These are phyloP conservation scores for Rhabdomys dilectus DNA, from an alignment of 2,113 vertebrate species.

Conservation along the genomic window DNA sequence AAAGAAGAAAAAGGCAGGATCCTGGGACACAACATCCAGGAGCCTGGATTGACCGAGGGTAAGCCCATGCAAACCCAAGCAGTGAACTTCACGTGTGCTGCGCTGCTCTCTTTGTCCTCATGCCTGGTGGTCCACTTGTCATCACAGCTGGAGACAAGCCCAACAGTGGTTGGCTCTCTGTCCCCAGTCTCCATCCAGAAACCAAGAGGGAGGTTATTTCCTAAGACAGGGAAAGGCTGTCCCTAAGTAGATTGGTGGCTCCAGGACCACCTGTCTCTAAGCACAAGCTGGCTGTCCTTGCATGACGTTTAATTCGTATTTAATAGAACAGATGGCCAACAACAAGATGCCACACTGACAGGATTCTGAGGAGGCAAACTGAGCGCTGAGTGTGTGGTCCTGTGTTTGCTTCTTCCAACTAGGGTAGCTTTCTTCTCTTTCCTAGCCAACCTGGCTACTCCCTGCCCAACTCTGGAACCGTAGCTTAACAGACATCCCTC, in stretches of 20 bases:
- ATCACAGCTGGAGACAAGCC: background rate
- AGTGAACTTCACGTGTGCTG: rapidly evolving
- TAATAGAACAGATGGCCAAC: background rate
- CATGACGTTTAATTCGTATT: background rate
- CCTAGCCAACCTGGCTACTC: background rate
- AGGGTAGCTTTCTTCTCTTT: background rate
- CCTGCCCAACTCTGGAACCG: background rate
- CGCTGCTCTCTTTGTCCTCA: background rate
- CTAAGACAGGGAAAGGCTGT: background rate
- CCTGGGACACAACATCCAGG: background rate
- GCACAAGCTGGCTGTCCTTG: background rate
- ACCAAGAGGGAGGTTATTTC: background rate
- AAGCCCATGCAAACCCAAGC: background rate
- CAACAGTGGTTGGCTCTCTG: background rate
- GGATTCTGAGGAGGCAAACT: background rate
- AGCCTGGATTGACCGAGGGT: background rate
- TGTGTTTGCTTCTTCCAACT: background rate
- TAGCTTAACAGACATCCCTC: background rate
- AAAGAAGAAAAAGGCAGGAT: background rate
- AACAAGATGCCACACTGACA: background rate
- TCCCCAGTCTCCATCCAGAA: background rate
- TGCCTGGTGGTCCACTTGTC: background rate
- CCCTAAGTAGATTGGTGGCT: background rate
- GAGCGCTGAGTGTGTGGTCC: background rate
- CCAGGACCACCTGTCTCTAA: background rate